Percentiles rank a stretch among this genome's conserved stretches.
These are phyloP conservation scores for Coregonus ussuriensis DNA, from an alignment of 2,797 vertebrate genomes.

Conservation along the genomic window DNA sequence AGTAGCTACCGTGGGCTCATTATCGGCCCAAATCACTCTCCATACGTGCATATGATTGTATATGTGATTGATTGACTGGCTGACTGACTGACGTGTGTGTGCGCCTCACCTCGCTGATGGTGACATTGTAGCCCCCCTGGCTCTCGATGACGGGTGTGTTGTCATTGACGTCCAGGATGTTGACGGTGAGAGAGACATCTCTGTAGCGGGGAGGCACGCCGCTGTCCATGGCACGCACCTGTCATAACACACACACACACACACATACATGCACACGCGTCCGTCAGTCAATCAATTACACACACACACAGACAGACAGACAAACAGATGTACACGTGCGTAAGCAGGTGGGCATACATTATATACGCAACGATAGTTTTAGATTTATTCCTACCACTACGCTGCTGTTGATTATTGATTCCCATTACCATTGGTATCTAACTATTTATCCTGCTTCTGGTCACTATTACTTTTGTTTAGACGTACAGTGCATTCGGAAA, in stretches of 20 bases:
- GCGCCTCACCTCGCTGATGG: conserved; percentile 86
- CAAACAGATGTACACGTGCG: neutral
- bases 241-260: conserved; percentile 19
- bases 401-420: too few species aligned
- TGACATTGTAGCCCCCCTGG: conserved; percentile 90
- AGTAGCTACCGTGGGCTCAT: too few species aligned
- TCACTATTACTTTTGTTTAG: too few species aligned
- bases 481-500: too few species aligned
- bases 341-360: neutral
- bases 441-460: too few species aligned
- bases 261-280: neutral
- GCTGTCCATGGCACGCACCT: conserved; percentile 89
- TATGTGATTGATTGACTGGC: neutral
- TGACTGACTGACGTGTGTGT: neutral
- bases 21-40: too few species aligned
- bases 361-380: too few species aligned
- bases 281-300: neutral
- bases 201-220: conserved; percentile 84
- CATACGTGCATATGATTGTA: too few species aligned
- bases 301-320: too few species aligned
- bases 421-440: too few species aligned
- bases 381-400: too few species aligned
- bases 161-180: conserved; percentile 91
- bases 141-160: conserved; percentile 87
- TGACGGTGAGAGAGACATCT: conserved; percentile 86